phyloP scores from a whole-genome alignment of 92 coral and sea anemone species.

The Palythoa grandiflora region DNA sequence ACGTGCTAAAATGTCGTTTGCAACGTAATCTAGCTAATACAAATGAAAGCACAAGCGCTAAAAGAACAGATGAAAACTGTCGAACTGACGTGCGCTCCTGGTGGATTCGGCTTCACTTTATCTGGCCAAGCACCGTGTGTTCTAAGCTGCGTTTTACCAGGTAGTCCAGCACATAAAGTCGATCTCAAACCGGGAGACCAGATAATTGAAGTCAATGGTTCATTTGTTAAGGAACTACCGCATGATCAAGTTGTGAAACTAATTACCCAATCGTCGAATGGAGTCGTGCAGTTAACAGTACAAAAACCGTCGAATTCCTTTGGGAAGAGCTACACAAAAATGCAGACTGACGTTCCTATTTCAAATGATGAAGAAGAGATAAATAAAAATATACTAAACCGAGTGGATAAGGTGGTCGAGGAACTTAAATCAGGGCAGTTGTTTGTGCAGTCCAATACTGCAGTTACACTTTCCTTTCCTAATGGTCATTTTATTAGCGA shows the following conservation, averaged over 20 bases:
- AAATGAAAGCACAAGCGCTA: conserved; percentile 34
- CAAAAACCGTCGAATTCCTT: conserved; percentile 61
- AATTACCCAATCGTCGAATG: conserved; percentile 84
- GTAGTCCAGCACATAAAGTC: conserved; percentile 93
- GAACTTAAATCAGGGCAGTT: conserved; percentile 86
- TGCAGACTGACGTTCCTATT: conserved; percentile 53
- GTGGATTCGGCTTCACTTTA: conserved; percentile 94
- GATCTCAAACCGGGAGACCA: conserved; percentile 94
- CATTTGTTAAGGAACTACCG: conserved; percentile 76
- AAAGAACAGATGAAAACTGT: conserved; percentile 54
- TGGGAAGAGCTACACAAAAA: conserved; percentile 34
- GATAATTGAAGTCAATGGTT: conserved; percentile 86
- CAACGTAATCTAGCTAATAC: neutral
- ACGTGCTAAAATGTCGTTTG: neutral
- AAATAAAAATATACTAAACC: conserved; percentile 74
- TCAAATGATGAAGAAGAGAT: conserved; percentile 61
- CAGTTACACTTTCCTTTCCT: conserved; percentile 49
- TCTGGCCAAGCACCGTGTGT: conserved; percentile 97
- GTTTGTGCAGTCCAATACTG: conserved; percentile 63
- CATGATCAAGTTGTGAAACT: conserved; percentile 94
- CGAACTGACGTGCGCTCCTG: conserved; percentile 77
- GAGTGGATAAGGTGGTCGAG: conserved; percentile 94
- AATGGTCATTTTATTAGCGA: conserved; percentile 72
- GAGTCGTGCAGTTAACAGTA: conserved; percentile 79
- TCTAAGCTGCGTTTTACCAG: conserved; percentile 88